Conservation (phyloP, 2,797 vertebrate species). For the Alcedo atthis region DNA sequence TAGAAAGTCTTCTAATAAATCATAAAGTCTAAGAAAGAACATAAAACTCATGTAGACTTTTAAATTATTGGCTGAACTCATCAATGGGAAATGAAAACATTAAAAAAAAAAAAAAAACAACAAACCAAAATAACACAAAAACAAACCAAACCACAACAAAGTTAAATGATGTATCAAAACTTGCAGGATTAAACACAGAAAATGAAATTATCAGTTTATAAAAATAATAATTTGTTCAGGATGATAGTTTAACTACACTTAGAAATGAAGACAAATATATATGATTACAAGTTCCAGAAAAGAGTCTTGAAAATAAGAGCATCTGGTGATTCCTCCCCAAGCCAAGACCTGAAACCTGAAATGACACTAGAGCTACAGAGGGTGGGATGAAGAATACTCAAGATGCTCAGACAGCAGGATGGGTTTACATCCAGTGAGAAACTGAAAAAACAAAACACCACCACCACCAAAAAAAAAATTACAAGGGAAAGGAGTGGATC, state of each 20-base stretch:
- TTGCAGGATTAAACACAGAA: background rate
- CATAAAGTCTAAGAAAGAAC: background rate
- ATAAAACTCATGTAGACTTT: background rate
- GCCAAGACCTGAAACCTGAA: background rate
- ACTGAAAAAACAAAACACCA: background rate
- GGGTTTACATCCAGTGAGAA: background rate
- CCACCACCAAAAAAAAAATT: background rate
- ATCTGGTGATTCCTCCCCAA: background rate
- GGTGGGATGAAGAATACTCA: background rate
- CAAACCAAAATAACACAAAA: background rate
- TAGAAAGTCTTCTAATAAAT: background rate
- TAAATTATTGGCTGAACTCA: background rate
- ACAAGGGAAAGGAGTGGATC: background rate
- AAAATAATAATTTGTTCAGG: too few relatives aligned
- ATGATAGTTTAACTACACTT: background rate
- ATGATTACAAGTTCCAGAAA: background rate
- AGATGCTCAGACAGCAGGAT: background rate
- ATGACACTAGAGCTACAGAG: background rate
- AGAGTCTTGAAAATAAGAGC: background rate
- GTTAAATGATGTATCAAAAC: background rate
- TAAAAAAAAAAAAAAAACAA: too few relatives aligned
- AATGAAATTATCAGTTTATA: background rate
- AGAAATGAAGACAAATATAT: background rate
- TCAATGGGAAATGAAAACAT: background rate
- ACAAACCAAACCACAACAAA: background rate